phyloP scores from a whole-genome alignment of 2,888 invertebrate species.

The Hemicrepidius hirtus region DNA sequence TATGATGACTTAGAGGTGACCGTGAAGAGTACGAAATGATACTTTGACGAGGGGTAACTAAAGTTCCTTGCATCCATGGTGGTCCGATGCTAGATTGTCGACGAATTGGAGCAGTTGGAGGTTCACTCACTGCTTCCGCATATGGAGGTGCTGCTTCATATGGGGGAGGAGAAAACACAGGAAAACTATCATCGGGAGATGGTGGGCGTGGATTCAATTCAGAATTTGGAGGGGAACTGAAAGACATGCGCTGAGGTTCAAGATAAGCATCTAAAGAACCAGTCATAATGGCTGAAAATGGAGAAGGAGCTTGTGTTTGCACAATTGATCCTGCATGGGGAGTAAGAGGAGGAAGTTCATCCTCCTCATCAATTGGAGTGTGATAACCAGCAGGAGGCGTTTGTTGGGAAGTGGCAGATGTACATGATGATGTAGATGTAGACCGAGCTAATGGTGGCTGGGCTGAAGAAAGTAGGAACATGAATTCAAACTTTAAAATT shows the following conservation, averaged over 20 bases:
- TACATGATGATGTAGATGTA: conserved; percentile 77
- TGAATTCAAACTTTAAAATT: too few species aligned
- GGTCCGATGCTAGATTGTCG: conserved; percentile 73
- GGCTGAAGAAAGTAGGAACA: conserved; percentile 32
- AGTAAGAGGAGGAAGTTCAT: conserved; percentile 72
- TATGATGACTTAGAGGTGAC: conserved; percentile 88
- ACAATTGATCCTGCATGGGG: conserved; percentile 75
- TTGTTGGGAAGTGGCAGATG: conserved; percentile 77
- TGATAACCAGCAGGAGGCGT: conserved; percentile 83
- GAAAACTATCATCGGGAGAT: conserved; percentile 88
- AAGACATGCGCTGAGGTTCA: conserved; percentile 88
- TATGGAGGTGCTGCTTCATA: conserved; percentile 73
- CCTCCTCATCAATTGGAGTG: conserved; percentile 80
- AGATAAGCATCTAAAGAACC: conserved; percentile 90
- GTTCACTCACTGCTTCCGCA: conserved; percentile 66
- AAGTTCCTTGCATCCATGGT: conserved; percentile 73
- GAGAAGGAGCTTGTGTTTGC: conserved; percentile 78
- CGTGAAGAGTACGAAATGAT: conserved; percentile 85
- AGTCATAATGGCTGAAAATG: conserved; percentile 89
- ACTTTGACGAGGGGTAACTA: conserved; percentile 81
- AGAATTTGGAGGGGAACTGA: conserved; percentile 85
- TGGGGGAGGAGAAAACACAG: conserved; percentile 89
- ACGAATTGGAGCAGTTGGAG: conserved; percentile 65
- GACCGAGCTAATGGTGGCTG: conserved; percentile 75
- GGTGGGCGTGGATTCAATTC: conserved; percentile 80